Percentiles rank a stretch among this genome's conserved stretches.
Evolutionary conservation across 64 coral and sea anemone genomes (phyloP).

Genomic region (Pachyseris speciosa): DNA sequence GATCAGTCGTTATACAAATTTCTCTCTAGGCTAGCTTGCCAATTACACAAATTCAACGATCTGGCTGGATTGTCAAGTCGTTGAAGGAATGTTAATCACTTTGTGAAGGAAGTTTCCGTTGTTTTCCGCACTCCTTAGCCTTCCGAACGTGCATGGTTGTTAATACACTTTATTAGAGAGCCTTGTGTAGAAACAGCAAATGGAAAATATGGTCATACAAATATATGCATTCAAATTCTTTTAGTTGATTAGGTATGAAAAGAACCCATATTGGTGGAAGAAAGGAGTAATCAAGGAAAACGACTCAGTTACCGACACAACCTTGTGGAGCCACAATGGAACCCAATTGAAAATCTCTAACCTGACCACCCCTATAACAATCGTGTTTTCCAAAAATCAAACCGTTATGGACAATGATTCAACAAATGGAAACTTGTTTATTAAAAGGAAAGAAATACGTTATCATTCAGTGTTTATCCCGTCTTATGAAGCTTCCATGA

Average conservation of each 20-base stretch:
- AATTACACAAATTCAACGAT: no score
- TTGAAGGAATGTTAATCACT: no score
- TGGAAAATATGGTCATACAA: no score
- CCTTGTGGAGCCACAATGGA: neutral
- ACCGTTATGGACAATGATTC: neutral
- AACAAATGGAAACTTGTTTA: neutral
- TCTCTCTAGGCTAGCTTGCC: no score
- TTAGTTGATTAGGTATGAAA: slow-evolving; percentile 1
- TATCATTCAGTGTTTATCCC: slow-evolving; percentile 35
- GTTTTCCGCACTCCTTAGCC: no score
- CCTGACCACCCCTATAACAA: neutral
- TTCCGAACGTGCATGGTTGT: no score
- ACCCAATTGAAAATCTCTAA: neutral
- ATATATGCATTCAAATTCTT: no score
- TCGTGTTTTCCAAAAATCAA: neutral
- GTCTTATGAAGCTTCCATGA: neutral
- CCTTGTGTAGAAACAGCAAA: no score
- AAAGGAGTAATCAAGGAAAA: neutral
- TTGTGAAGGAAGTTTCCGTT: no score
- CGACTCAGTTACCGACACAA: neutral
- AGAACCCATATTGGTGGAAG: neutral
- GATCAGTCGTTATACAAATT: no score
- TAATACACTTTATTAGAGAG: no score
- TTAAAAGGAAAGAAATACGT: slow-evolving; percentile 15
- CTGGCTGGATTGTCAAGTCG: no score